These are phyloP conservation scores for Malurus cyaneus DNA, from an alignment of 2,113 vertebrate species.

Conservation along the genomic window DNA sequence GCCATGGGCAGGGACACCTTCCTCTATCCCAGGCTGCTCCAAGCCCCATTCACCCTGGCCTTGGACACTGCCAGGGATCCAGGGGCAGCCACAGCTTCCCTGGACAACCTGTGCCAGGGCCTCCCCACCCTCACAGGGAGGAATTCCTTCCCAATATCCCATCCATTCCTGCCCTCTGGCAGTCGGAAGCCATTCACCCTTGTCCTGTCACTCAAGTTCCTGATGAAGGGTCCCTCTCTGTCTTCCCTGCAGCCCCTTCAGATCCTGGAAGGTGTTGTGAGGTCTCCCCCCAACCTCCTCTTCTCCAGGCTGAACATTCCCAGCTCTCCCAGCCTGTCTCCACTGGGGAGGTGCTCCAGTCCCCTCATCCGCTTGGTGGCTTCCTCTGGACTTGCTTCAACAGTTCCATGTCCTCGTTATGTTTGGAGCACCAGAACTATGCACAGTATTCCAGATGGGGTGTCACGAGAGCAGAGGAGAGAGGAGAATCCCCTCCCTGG, in stretches of 20 bases:
- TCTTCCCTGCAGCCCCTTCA: not conserved
- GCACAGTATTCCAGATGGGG: not conserved
- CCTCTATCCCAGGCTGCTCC: not conserved
- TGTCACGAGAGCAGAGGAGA: not conserved
- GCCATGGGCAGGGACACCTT: not conserved
- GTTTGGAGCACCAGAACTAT: not conserved
- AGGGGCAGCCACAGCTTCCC: not conserved
- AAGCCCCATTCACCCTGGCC: fast-evolving
- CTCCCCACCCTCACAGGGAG: not conserved
- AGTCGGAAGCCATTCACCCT: not conserved
- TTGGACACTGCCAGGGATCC: not conserved
- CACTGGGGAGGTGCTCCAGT: not conserved
- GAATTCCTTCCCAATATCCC: not conserved
- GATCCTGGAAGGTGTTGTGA: not conserved
- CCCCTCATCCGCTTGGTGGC: not conserved
- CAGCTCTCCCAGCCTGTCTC: not conserved
- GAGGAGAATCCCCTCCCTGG: not conserved
- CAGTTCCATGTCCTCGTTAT: not conserved
- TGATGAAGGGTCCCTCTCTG: not conserved
- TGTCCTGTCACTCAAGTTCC: not conserved
- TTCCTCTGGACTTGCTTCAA: not conserved
- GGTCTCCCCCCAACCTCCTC: not conserved
- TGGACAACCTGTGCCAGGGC: not conserved
- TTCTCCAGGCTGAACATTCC: not conserved
- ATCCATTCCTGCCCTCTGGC: fast-evolving